Base-by-base conservation (phyloP, 2,888 invertebrate species). In the Pimpla rufipes region DNA sequence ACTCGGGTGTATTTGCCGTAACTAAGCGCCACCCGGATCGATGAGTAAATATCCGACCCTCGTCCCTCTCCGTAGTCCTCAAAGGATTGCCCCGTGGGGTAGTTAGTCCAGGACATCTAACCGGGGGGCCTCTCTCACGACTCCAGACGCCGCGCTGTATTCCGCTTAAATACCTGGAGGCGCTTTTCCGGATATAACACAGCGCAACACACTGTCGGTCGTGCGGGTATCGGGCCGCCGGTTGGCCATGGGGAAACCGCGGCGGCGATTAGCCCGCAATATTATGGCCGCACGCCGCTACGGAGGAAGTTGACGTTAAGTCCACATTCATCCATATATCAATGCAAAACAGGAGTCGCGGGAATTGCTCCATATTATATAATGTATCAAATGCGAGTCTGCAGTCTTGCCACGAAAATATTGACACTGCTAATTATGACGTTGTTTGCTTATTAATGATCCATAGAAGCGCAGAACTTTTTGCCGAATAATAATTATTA, bases 41-140 rank as follows among this genome's bases (percentile, higher is more conserved):
- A 50, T 59, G 73, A 67, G 74, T 79, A 59, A 79, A 67, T 79
- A 67, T 29, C 29, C 29, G 29, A 29, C 29, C 29, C 29, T 3
- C 29, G 29, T 73, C 50, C 40, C 57, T 11, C 21, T 8, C 45
- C 66, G 37, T 45, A 11, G 52, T 67, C 35, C 67, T 70, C 62
- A 73, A 55, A 21, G 57, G 45, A 37, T 55, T 35, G 23, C 47
- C 70, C 45, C 71, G 16, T 29, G 55, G 55, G 70, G 40, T 16
- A 66, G 62, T 52, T 42, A 55, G 13, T 45, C 21, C 42, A 21
- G 42, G 21, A 66, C 10, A 37, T 71, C 40, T 47, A 40, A n/a
- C 37, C 66, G 45, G 37, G 2, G 29, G 29, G 3, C 5, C 29
- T 29, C 29, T 29, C 55, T 57, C 23, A n/a, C 47, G 55, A 57